A percentile compares a stretch with the other conserved stretches of the same genome.
phyloP scores from a whole-genome alignment of 2,888 invertebrate species.

The Gastracanthus pulcherrimus region DNA sequence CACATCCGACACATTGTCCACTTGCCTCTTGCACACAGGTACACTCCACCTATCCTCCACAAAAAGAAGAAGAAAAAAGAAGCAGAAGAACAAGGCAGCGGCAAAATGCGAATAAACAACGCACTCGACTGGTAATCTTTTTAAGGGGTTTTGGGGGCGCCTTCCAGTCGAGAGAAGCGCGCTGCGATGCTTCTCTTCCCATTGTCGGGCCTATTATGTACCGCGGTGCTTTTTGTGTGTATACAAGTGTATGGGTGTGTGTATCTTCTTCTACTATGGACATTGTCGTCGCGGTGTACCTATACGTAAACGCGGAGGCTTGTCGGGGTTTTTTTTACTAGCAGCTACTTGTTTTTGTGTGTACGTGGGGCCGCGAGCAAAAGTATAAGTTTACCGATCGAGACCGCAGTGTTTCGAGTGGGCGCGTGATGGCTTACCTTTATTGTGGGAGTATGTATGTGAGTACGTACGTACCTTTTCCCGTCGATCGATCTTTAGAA shows the following conservation, averaged over 20 bases:
- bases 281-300: slow-evolving; percentile 4
- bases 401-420: slow-evolving; percentile 62
- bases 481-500: slow-evolving; percentile 28
- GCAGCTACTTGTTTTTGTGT: slow-evolving; percentile 9
- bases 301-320: background rate
- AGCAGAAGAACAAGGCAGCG: slow-evolving; percentile 37
- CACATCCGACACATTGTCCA: slow-evolving; percentile 46
- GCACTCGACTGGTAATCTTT: slow-evolving; percentile 57
- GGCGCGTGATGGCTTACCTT: slow-evolving; percentile 53
- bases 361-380: background rate
- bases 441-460: slow-evolving; percentile 4
- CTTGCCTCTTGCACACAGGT: slow-evolving; percentile 9
- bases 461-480: slow-evolving; percentile 31
- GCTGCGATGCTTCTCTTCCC: slow-evolving; percentile 20
- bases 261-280: slow-evolving; percentile 9
- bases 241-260: too few relatives aligned
- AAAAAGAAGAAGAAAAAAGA: slow-evolving; percentile 24
- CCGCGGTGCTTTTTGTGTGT: slow-evolving; percentile 18
- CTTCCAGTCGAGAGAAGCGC: slow-evolving; percentile 44
- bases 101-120: too few relatives aligned
- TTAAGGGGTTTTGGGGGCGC: slow-evolving; percentile 52
- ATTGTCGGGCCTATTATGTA: slow-evolving; percentile 37
- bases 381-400: slow-evolving; percentile 69
- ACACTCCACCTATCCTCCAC: too few relatives aligned
- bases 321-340: background rate